phyloP scores from a whole-genome alignment of 1,140 invertebrate genomes.

The Chlorops oryzae region DNA sequence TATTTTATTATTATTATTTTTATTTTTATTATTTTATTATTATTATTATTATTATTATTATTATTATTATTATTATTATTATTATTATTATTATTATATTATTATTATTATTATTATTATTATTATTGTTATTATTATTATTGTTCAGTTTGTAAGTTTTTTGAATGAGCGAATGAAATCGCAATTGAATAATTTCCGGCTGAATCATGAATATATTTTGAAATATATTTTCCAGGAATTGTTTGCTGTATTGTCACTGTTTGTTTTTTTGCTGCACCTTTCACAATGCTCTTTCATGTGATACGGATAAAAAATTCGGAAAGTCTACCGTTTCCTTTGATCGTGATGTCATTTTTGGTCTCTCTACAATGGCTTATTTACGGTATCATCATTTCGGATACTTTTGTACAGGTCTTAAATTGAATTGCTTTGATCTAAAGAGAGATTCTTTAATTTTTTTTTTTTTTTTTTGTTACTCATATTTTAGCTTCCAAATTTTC shows the following conservation, averaged over 20 bases:
- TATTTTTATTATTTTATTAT: too few species aligned
- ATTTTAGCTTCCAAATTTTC: constrained; percentile 63
- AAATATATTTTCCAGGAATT: constrained; percentile 51
- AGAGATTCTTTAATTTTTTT: constrained; percentile 5
- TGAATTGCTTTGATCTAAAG: constrained; percentile 8
- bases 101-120: too few species aligned
- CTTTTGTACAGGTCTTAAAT: constrained; percentile 60
- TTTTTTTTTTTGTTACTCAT: constrained; percentile 10
- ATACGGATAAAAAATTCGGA: constrained; percentile 68
- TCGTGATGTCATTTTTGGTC: constrained; percentile 67
- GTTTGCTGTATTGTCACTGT: constrained; percentile 66
- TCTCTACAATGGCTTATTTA: constrained; percentile 70
- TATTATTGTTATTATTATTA: too few species aligned
- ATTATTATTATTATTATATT: too few species aligned
- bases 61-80: too few species aligned
- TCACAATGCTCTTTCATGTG: constrained; percentile 69
- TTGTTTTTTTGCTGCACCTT: constrained; percentile 70
- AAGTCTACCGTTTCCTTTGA: constrained; percentile 71
- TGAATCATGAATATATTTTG: neutral
- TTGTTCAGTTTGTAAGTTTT: constrained; percentile 15
- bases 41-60: too few species aligned
- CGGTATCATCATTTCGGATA: constrained; percentile 63
- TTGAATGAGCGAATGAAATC: constrained; percentile 18
- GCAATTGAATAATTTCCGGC: neutral
- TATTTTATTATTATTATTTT: too few species aligned